These are phyloP conservation scores for Noturus placidus DNA, from an alignment of 2,113 vertebrate genomes.

Conservation along the genomic window DNA sequence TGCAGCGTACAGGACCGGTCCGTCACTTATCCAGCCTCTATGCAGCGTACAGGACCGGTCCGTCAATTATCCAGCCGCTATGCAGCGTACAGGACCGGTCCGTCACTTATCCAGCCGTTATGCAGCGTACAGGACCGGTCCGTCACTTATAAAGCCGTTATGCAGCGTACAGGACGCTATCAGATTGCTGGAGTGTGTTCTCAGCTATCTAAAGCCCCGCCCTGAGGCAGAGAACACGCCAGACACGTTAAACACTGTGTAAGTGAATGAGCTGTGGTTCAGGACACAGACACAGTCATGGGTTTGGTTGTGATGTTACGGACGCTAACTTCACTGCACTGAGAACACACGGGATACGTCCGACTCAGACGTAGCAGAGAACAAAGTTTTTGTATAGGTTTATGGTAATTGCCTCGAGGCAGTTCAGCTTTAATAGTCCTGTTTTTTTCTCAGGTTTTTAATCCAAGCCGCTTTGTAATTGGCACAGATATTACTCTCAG, in stretches of 20 bases:
- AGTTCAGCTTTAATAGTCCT: not conserved
- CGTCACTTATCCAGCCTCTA: too few relatives aligned
- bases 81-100: too few relatives aligned
- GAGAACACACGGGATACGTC: not conserved
- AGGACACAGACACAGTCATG: not conserved
- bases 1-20: not conserved
- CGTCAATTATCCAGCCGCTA: too few relatives aligned
- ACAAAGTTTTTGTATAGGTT: not conserved
- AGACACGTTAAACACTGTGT: not conserved
- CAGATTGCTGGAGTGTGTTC: not conserved
- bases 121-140: too few relatives aligned
- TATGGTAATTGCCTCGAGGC: not conserved
- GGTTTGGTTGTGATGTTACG: not conserved
- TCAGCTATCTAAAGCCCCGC: not conserved
- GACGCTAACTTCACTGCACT: not conserved
- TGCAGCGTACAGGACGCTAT: not conserved
- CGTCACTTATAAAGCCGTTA: too few relatives aligned
- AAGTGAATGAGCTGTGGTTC: not conserved
- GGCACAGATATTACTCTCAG: conserved; percentile 6
- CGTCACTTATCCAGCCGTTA: too few relatives aligned
- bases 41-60: too few relatives aligned
- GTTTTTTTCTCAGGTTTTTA: conserved; percentile 25
- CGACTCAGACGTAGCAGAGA: not conserved
- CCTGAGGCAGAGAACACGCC: not conserved
- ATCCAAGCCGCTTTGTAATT: conserved; percentile 30